Evolutionary conservation across 2,113 vertebrate species (phyloP).

Genomic region (Origma solitaria): DNA sequence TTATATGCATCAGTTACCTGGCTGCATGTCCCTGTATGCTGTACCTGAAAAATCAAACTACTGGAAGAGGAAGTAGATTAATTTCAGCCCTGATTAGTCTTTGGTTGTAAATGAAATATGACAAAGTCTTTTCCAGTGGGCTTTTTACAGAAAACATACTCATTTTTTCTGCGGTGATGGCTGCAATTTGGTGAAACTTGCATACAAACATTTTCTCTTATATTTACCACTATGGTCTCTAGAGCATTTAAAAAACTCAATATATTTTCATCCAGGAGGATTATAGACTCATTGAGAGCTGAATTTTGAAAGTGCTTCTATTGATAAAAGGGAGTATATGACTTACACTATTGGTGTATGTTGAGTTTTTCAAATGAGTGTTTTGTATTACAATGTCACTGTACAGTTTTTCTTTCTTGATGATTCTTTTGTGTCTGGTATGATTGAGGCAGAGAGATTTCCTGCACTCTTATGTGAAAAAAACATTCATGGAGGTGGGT

Average conservation of each 20-base stretch:
- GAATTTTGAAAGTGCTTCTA: neutral
- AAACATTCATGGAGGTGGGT: neutral
- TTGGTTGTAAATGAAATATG: neutral
- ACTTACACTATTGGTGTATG: neutral
- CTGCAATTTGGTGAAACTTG: neutral
- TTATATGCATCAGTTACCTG: neutral
- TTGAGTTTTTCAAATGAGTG: neutral
- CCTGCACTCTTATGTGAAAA: neutral
- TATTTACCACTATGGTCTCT: rapidly evolving
- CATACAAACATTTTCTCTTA: neutral
- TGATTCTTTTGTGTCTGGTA: neutral
- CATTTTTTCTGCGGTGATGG: neutral
- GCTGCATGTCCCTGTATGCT: neutral
- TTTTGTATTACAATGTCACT: neutral
- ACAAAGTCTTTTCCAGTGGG: neutral
- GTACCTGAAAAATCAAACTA: neutral
- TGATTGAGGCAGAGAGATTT: neutral
- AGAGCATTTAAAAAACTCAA: neutral
- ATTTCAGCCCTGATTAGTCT: neutral
- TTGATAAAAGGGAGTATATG: neutral
- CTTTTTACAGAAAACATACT: neutral
- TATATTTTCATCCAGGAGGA: neutral
- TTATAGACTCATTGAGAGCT: neutral
- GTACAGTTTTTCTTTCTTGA: neutral
- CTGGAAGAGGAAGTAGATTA: neutral